Base-by-base conservation (phyloP, 23 tunicate genomes). In the Ascidia mentula region DNA sequence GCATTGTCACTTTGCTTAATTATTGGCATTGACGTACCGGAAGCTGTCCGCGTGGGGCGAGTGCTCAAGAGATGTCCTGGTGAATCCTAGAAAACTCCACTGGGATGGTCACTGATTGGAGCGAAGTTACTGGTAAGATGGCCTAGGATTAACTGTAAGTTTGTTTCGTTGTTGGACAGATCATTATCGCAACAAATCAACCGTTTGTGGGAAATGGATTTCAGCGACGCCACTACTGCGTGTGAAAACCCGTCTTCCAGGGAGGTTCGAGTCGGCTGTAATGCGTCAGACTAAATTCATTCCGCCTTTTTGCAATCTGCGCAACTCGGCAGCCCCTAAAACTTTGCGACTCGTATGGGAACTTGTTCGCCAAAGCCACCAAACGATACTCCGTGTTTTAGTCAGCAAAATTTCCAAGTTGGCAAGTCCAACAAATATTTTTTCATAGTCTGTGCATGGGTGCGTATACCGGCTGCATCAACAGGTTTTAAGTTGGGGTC, bases 1-100 rank as follows among this genome's bases (percentile, higher is more conserved):
- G 12, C 34, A 39, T 30, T 3, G 79, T 34, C 53, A 39, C 79
- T 28, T 39, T 75, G 30, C 53, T 53, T n/a, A n/a, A n/a, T 69
- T 6, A 75, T 75, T 36, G 79, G 79, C 28, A 75, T 39, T 75
- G 79, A 75, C 53, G 79, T 75, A n/a, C 79, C 79, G 22, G 9
- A 34, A 31, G 79, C 79, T 34, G 18, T 38, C 8, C 1, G 79
- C n/a, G 53, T 38, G 4, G 34, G 22, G 53, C 53, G 53, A 30
- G 34, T 39, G 6, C 34, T 38, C 15, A 38, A 38, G 17, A 46
- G 79, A 39, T 2, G 28, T 5, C 46, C 34, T 1, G 37, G 53
- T 38, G 53, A 75, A 39, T 5, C 79, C 9, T 38, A 30, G 79
- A 75, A 75, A 32, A 75, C 79, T 17, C 79, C 79, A 5, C 37